Percentiles rank a stretch among this genome's conserved stretches.
These are phyloP conservation scores for Carposina sasakii DNA, from an alignment of 1,140 invertebrate genomes.

Conservation along the genomic window DNA sequence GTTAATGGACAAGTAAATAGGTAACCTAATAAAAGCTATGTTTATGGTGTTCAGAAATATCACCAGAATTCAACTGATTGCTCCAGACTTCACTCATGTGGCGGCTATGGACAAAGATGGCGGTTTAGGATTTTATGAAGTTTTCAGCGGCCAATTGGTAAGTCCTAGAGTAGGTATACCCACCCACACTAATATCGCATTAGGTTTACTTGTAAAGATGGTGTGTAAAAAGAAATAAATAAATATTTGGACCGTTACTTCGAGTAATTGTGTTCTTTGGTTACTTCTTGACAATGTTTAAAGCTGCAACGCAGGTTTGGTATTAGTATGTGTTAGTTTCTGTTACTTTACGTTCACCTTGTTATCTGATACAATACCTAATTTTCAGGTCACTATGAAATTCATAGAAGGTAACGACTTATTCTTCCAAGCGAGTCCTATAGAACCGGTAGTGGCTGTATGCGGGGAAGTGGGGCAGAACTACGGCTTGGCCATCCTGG, in stretches of 20 bases:
- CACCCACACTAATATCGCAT: too few species aligned
- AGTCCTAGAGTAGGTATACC: too few species aligned
- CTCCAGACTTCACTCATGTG: slow-evolving; percentile 43
- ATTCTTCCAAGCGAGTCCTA: slow-evolving; percentile 50
- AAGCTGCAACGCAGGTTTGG: too few species aligned
- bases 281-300: too few species aligned
- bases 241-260: too few species aligned
- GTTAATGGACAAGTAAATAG: too few species aligned
- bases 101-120: slow-evolving; percentile 38
- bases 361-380: too few species aligned
- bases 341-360: too few species aligned
- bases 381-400: slow-evolving; percentile 37
- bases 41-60: slow-evolving; percentile 36
- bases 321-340: too few species aligned
- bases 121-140: slow-evolving; percentile 47
- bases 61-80: slow-evolving; percentile 50
- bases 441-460: slow-evolving; percentile 49
- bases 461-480: slow-evolving; percentile 42
- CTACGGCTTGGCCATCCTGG: slow-evolving; percentile 44
- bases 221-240: too few species aligned
- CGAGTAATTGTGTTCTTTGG: too few species aligned
- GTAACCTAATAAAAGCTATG: neutral
- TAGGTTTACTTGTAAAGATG: too few species aligned
- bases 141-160: slow-evolving; percentile 41
- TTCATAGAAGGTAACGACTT: slow-evolving; percentile 39